phyloP scores from a whole-genome alignment of 2,797 vertebrate genomes.

The Sebastes steindachneri region DNA sequence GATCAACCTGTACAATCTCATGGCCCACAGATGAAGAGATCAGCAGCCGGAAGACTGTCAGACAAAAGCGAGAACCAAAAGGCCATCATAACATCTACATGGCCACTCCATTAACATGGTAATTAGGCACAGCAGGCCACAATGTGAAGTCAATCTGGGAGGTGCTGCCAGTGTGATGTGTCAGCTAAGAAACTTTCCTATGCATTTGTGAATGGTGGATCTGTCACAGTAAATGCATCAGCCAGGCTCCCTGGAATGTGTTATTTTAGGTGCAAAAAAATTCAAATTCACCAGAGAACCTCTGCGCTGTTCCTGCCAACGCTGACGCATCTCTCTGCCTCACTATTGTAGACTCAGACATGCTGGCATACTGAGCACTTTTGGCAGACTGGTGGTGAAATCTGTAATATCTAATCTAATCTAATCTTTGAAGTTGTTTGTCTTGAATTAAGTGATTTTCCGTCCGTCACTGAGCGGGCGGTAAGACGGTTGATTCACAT shows the following conservation, averaged over 20 bases:
- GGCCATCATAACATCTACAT: not conserved
- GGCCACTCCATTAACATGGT: conserved; percentile 21
- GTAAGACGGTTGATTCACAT: conserved; percentile 39
- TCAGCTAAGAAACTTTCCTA: conserved; percentile 3
- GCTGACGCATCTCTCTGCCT: conserved; percentile 63
- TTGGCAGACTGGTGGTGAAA: conserved; percentile 51
- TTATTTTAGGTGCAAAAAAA: conserved; percentile 71
- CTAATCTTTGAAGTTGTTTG: conserved; percentile 55
- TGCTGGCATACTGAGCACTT: conserved; percentile 52
- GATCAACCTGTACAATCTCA: not conserved
- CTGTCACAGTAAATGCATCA: conserved; percentile 57
- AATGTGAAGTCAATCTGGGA: conserved; percentile 20
- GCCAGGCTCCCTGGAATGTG: conserved; percentile 56
- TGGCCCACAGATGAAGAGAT: conserved; percentile 9
- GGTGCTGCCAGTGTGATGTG: not conserved
- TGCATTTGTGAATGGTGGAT: conserved; percentile 59
- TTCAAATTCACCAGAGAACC: conserved; percentile 67
- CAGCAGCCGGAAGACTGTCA: not conserved
- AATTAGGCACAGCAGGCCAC: conserved; percentile 13
- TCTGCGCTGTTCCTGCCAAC: conserved; percentile 64
- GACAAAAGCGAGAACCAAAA: conserved; percentile 16
- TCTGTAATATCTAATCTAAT: conserved; percentile 4
- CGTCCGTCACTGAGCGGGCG: not conserved
- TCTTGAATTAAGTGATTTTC: conserved; percentile 69
- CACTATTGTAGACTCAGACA: conserved; percentile 50